A percentile compares a stretch with the other conserved stretches of the same genome.
These are phyloP conservation scores for Alligator sinensis DNA, from an alignment of 2,113 vertebrate species.

Conservation along the genomic window DNA sequence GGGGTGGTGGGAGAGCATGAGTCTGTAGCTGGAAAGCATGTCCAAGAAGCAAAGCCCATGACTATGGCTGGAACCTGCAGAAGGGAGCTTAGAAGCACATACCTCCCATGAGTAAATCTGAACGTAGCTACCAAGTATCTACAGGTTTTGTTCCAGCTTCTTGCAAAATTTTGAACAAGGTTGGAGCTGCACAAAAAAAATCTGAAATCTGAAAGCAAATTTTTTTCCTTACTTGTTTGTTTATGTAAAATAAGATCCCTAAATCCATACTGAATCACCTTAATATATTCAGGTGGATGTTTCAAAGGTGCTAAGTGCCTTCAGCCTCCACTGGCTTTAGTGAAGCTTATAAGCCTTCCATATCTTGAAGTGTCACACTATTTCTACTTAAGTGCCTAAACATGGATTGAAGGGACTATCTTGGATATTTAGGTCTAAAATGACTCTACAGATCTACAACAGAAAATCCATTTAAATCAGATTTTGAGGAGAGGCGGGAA, in stretches of 20 bases:
- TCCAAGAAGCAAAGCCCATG: rapidly evolving
- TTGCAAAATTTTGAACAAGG: not conserved
- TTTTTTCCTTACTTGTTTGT: too few species aligned
- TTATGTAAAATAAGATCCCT: not conserved
- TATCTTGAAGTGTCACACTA: too few species aligned
- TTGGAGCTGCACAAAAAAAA: not conserved
- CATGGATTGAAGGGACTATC: not conserved
- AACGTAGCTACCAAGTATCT: not conserved
- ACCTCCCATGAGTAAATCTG: not conserved
- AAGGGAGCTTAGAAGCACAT: not conserved
- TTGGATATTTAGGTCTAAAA: not conserved
- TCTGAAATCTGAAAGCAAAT: rapidly evolving
- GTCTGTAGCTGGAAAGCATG: not conserved
- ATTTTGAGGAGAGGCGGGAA: not conserved
- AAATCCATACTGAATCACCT: not conserved
- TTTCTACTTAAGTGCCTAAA: not conserved
- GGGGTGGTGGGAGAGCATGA: not conserved
- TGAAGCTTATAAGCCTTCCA: too few species aligned
- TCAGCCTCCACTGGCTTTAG: too few species aligned
- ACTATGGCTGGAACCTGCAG: not conserved
- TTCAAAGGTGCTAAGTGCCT: too few species aligned
- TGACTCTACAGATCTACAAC: not conserved
- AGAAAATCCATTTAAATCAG: not conserved
- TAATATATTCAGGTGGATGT: too few species aligned
- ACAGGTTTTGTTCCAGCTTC: not conserved